Percentiles rank a stretch among this genome's conserved stretches.
phyloP scores from a whole-genome alignment of 2,797 vertebrate species.

The Helicolenus hilgendorfi region DNA sequence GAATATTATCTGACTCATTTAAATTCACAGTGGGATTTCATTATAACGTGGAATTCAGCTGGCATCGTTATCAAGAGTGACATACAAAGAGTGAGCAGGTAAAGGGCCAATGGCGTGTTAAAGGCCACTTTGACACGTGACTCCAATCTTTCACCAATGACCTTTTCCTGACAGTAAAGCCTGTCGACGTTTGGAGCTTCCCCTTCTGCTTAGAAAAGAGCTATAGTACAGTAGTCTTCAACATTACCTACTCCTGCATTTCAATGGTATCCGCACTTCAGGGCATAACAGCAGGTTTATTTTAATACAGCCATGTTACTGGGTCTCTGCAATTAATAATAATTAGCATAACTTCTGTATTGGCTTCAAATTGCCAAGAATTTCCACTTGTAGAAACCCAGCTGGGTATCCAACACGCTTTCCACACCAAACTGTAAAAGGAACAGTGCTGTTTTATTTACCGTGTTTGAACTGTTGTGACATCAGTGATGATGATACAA shows the following conservation, averaged over 20 bases:
- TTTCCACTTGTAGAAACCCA: neutral
- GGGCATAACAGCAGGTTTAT: neutral
- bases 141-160: conserved; percentile 37
- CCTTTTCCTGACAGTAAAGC: conserved; percentile 30
- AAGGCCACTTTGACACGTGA: conserved; percentile 41
- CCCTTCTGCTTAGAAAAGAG: neutral
- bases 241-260: neutral
- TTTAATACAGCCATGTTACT: neutral
- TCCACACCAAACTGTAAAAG: neutral
- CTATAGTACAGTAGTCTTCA: neutral
- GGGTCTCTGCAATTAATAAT: neutral
- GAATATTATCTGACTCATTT: conserved; percentile 10
- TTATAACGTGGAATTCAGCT: neutral
- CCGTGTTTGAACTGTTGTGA: no score
- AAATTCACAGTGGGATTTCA: conserved; percentile 7
- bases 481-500: neutral
- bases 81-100: neutral
- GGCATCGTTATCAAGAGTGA: conserved; percentile 13
- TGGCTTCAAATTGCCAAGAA: neutral
- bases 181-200: neutral
- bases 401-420: neutral
- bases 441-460: neutral
- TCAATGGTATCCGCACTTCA: neutral
- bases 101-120: conserved; percentile 27
- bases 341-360: neutral